These are phyloP conservation scores for Pteropus rufus DNA, from an alignment of 2,797 vertebrate species.

Conservation along the genomic window DNA sequence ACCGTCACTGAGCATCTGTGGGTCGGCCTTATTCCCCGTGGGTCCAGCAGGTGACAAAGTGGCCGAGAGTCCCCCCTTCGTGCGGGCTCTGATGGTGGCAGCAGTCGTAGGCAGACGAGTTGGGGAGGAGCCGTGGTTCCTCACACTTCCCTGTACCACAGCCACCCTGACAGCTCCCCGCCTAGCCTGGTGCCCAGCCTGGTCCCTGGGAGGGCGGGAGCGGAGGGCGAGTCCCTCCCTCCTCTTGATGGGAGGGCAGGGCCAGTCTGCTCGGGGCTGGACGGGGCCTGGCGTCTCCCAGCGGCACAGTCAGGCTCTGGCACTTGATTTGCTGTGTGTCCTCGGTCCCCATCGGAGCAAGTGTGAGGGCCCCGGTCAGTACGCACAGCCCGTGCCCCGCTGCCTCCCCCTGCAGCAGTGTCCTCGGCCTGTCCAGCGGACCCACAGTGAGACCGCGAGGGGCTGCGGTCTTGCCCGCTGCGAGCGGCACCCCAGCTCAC, in stretches of 20 bases:
- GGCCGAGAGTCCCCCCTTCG: accelerated
- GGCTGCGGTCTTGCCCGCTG: not conserved
- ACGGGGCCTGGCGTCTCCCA: not conserved
- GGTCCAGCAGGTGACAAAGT: not conserved
- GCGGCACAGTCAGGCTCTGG: accelerated
- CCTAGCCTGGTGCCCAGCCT: too few species aligned
- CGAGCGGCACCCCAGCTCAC: not conserved
- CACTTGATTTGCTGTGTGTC: not conserved
- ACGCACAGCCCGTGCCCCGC: accelerated
- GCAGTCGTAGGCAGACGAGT: not conserved
- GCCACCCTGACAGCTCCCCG: not conserved
- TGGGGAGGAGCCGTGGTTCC: not conserved
- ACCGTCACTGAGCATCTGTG: accelerated
- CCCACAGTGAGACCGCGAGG: accelerated
- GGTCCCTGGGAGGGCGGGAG: not conserved
- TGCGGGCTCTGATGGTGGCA: accelerated
- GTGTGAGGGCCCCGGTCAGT: accelerated
- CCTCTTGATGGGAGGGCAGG: not conserved
- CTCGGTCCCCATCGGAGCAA: accelerated
- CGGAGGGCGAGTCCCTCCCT: too few species aligned
- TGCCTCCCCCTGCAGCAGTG: not conserved
- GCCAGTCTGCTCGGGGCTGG: not conserved
- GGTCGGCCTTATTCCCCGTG: not conserved
- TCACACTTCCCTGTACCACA: too few species aligned
- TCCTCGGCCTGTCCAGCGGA: not conserved